Percentiles rank a stretch among this genome's conserved stretches.
These are phyloP conservation scores for Eurosta solidaginis DNA, from an alignment of 1,140 invertebrate genomes.

Conservation along the genomic window DNA sequence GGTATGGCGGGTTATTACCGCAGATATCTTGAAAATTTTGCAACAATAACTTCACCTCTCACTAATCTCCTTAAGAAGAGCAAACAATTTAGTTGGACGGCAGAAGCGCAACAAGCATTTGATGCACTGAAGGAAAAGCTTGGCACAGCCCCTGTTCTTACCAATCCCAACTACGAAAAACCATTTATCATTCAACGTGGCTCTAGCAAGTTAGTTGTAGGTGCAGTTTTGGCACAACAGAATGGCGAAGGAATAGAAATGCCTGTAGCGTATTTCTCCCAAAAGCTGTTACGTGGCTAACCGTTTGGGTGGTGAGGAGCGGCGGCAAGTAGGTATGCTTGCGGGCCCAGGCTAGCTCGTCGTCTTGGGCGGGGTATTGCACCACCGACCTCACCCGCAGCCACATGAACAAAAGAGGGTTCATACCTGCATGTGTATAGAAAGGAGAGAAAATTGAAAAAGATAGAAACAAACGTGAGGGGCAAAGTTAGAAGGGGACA, in stretches of 20 bases:
- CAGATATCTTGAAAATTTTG: slow-evolving; percentile 48
- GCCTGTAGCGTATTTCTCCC: background rate
- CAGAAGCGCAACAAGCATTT: background rate
- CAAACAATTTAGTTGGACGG: background rate
- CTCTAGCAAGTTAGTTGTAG: slow-evolving; percentile 14
- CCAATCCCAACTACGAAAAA: too few species aligned
- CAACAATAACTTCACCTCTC: background rate
- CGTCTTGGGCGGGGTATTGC: too few species aligned
- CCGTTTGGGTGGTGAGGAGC: too few species aligned
- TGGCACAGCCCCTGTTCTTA: slow-evolving; percentile 34
- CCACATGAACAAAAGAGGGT: too few species aligned
- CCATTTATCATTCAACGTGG: slow-evolving; percentile 37
- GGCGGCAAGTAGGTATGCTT: too few species aligned
- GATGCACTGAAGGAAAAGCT: background rate
- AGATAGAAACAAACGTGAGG: too few species aligned
- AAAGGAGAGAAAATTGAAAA: too few species aligned
- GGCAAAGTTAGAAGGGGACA: too few species aligned
- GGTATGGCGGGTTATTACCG: slow-evolving; percentile 55
- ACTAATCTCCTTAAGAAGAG: background rate
- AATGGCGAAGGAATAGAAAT: slow-evolving; percentile 40
- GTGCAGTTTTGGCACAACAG: slow-evolving; percentile 47
- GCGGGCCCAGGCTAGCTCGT: too few species aligned
- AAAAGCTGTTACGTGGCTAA: too few species aligned
- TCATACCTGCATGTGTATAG: too few species aligned
- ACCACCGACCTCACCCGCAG: too few species aligned